Base-by-base conservation (phyloP, 2,113 vertebrate species). In the Spermophilus dauricus region DNA sequence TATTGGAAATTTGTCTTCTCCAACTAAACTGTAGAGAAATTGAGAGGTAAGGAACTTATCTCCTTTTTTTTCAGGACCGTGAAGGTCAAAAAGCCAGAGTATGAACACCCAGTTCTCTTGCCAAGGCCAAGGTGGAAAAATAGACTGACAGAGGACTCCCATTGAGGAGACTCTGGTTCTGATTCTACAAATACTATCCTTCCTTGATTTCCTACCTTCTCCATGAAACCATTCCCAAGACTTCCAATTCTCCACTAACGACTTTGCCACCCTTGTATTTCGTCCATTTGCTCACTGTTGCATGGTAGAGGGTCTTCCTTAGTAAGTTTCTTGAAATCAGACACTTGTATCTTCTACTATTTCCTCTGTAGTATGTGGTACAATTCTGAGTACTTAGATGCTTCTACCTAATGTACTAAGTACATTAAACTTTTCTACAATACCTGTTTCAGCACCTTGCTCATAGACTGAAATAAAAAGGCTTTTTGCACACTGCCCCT, bases 51-150 rank as follows among this genome's bases (percentile, higher is more conserved):
- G 14, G 5, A 69, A 48, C 30, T 65, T 63, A 39, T 6, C 8
- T 51, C 14, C 0, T 0, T 8, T 12, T 58, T 53, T 10, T 17
- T 24, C 14, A 28, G 17, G 3, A 72, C 1, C 26, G 2, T 4
- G 3, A 4, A 63, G 12, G 2, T 67, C 28, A 53, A 30, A 34
- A 45, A 32, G 8, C 0, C 1, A 16, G n/a, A 37, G 11, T 72
- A 42, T 24, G 32, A 34, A 76, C 28, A 9, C 4, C 34, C 63
- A 10, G 10, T 34, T 77, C 18, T 61, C 8, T 32, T 48, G 42
- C 13, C 14, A n/a, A 4, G 42, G 4, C 1, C 16, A 34, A 80
- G 61, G 30, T 65, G 10, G 3, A 76, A 63, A 90, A 51, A 8
- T 63, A 61, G 4, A 12, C 37, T 11, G 14, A 90, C 14, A 32